phyloP scores from a whole-genome alignment of 1,140 invertebrate species.

The Telenomus remus region DNA sequence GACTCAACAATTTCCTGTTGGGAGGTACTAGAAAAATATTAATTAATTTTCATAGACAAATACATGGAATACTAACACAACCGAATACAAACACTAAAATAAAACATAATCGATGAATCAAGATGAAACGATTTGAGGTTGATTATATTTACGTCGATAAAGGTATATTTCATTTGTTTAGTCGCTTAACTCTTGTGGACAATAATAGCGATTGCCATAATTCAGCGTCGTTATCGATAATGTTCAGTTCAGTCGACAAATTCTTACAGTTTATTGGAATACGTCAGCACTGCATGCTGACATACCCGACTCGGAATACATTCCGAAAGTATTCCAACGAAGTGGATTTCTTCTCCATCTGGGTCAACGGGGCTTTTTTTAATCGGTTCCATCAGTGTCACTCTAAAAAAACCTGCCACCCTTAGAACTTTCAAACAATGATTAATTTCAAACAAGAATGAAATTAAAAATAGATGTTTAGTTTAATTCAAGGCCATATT shows the following conservation, averaged over 20 bases:
- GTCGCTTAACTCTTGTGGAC: neutral
- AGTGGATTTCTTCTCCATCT: slow-evolving; percentile 44
- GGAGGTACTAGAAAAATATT: slow-evolving; percentile 34
- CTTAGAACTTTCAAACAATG: no score
- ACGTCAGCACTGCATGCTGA: slow-evolving; percentile 43
- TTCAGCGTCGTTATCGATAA: slow-evolving; percentile 23
- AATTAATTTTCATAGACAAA: no score
- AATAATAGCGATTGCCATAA: slow-evolving; percentile 18
- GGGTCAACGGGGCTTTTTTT: slow-evolving; percentile 38
- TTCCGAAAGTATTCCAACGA: slow-evolving; percentile 45
- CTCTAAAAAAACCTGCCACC: neutral
- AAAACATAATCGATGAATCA: neutral
- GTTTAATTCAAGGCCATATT: no score
- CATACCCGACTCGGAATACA: slow-evolving; percentile 33
- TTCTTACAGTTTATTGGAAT: slow-evolving; percentile 55
- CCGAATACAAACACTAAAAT: neutral
- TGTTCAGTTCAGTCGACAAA: slow-evolving; percentile 23
- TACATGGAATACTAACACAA: no score
- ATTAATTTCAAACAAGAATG: no score
- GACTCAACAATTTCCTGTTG: slow-evolving; percentile 47
- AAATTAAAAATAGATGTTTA: no score
- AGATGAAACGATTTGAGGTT: neutral
- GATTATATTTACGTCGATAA: neutral
- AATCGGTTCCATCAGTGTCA: neutral
- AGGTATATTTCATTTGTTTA: neutral